Base-by-base conservation (phyloP, 2,797 vertebrate species). In the Enoplosus armatus region DNA sequence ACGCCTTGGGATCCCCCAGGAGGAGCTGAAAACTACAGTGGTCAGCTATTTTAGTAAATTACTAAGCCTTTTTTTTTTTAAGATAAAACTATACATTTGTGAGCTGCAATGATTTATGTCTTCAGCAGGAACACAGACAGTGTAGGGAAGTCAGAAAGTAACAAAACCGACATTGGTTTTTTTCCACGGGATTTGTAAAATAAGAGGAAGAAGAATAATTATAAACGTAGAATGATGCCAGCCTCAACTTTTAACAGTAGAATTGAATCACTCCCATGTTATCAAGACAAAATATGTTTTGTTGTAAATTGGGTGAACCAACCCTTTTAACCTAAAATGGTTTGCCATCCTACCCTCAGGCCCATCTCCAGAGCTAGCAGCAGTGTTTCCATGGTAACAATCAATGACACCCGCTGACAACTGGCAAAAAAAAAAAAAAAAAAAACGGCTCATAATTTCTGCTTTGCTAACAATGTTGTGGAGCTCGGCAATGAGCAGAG, bases 341-440 rank as follows among this genome's bases (percentile, higher is more conserved):
- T 62, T 58, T 66, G 14, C 45, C 51, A 67, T 61, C 26, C 11
- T 8, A 43, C 50, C 48, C 6, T 14, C 6, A 37, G 24, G 31
- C 27, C 61, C 20, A 31, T 35, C 18, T 63, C 22, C 22, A 10
- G 43, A 63, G 37, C 39, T 39, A 9, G 6, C 53, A 31, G 27
- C 2, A 6, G 59, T 53, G 70, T 83, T 85, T 74, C 86, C 72
- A 82, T 33, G 61, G 83, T 9, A 71, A 78, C 59, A 56, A 26
- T 55, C 64, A 35, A 65, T 54, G 50, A 68, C 59, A 70, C 37
- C 29, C 43, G 47, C 54, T 72, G 56, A 71, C 33, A 61, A 35
- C 9, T 62, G 51, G 20, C 22, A 48, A 39, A 67, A 75, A 39
- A 61, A 66, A 67, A 27, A 62, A 48, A 39, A 67, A 75, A 39